A percentile compares a stretch with the other conserved stretches of the same genome.
Conservation (phyloP, 2,113 vertebrate species). For the Macaca mulatta region DNA sequence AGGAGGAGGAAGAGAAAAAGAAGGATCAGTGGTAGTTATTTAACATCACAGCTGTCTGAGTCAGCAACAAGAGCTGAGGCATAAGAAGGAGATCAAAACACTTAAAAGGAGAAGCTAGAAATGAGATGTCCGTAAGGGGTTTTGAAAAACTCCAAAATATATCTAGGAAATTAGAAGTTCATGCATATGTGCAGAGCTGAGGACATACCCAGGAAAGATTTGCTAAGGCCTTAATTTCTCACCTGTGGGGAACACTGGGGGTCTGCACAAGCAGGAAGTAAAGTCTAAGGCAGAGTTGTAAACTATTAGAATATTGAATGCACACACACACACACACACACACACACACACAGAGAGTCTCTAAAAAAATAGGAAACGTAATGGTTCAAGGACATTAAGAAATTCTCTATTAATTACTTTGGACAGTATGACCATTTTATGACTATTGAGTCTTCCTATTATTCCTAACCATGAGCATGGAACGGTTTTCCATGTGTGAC, state of each 20-base stretch:
- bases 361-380: not conserved
- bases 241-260: not conserved
- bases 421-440: no score
- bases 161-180: not conserved
- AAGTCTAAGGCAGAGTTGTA: not conserved
- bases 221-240: not conserved
- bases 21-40: not conserved
- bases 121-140: not conserved
- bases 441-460: no score
- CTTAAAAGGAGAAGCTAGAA: not conserved
- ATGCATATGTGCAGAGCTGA: not conserved
- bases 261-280: not conserved
- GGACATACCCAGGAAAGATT: not conserved
- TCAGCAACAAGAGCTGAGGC: not conserved
- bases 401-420: not conserved
- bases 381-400: not conserved
- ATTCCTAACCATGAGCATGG: no score
- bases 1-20: no score
- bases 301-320: not conserved
- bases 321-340: no score
- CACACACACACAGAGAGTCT: not conserved
- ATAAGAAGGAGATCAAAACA: not conserved
- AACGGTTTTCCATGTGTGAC: no score
- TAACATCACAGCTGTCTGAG: not conserved
- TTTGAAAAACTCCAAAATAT: not conserved